A percentile compares a stretch with the other conserved stretches of the same genome.
These are phyloP conservation scores for Pithys albifrons DNA, from an alignment of 2,113 vertebrate species.

Conservation along the genomic window DNA sequence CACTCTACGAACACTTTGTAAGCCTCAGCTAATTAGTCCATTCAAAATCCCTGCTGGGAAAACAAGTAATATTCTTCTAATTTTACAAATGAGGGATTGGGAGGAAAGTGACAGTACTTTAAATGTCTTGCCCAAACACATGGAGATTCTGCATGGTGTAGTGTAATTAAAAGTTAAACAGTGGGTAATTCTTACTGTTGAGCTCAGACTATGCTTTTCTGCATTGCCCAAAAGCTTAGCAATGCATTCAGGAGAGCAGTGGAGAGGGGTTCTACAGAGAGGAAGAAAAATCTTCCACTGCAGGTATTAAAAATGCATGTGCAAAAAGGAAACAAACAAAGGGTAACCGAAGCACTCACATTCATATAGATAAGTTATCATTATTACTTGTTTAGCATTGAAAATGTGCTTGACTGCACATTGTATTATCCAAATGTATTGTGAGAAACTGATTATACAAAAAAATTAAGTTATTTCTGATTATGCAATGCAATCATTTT, in stretches of 20 bases:
- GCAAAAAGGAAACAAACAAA: not conserved
- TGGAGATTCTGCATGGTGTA: not conserved
- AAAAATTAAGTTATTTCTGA: not conserved
- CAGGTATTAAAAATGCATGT: not conserved
- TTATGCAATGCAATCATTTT: not conserved
- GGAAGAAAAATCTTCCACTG: not conserved
- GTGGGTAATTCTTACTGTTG: not conserved
- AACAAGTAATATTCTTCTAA: constrained; percentile 19
- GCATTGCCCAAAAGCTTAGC: not conserved
- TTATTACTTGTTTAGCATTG: not conserved
- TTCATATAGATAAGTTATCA: not conserved
- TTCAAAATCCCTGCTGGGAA: constrained; percentile 19
- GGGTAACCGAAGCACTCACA: not conserved
- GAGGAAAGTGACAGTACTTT: not conserved
- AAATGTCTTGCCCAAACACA: not conserved
- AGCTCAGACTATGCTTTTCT: not conserved
- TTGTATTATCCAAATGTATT: not conserved
- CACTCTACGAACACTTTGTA: not conserved
- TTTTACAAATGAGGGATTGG: constrained; percentile 20
- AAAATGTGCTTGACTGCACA: constrained; percentile 2
- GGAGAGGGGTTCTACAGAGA: not conserved
- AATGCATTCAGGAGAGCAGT: not conserved
- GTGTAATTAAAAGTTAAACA: not conserved
- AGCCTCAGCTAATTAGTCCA: constrained; percentile 15
- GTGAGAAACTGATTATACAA: not conserved